Evolutionary conservation across 1,140 invertebrate genomes (phyloP).

Genomic region (Leptoteleia sp.): DNA sequence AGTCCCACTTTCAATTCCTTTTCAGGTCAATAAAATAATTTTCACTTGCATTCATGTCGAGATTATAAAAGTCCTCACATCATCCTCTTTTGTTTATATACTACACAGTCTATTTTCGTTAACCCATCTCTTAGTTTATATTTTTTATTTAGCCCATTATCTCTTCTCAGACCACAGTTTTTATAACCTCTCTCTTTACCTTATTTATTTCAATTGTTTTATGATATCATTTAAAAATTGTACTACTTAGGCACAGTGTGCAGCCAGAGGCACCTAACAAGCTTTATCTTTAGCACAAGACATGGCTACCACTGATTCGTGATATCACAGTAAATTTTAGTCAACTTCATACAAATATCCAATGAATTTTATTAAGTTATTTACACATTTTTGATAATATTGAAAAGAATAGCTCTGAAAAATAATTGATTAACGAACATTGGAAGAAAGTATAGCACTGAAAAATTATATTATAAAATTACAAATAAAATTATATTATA

Average conservation of each 20-base stretch:
- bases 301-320: conserved; percentile 55
- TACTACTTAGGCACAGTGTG: conserved; percentile 71
- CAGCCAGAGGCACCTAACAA: conserved; percentile 72
- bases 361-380: too few relatives aligned
- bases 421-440: too few relatives aligned
- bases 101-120: too few relatives aligned
- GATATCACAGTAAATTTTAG: conserved; percentile 20
- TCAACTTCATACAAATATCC: too few relatives aligned
- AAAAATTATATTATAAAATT: too few relatives aligned
- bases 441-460: too few relatives aligned
- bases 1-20: conserved; percentile 40
- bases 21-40: conserved; percentile 60
- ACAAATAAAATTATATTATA: too few relatives aligned
- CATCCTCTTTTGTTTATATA: conserved; percentile 35
- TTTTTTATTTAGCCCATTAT: conserved; percentile 12
- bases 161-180: conserved; percentile 11
- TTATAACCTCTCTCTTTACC: conserved; percentile 32
- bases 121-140: conserved; percentile 10
- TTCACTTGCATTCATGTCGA: conserved; percentile 41
- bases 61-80: conserved; percentile 43
- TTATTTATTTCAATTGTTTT: conserved; percentile 20
- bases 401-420: too few relatives aligned
- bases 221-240: conserved; percentile 42
- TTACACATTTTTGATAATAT: too few relatives aligned
- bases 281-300: conserved; percentile 62